Percentiles rank a stretch among this genome's conserved stretches.
Conservation (phyloP, 2,888 invertebrate genomes). For the Ypsolopha sequella region DNA sequence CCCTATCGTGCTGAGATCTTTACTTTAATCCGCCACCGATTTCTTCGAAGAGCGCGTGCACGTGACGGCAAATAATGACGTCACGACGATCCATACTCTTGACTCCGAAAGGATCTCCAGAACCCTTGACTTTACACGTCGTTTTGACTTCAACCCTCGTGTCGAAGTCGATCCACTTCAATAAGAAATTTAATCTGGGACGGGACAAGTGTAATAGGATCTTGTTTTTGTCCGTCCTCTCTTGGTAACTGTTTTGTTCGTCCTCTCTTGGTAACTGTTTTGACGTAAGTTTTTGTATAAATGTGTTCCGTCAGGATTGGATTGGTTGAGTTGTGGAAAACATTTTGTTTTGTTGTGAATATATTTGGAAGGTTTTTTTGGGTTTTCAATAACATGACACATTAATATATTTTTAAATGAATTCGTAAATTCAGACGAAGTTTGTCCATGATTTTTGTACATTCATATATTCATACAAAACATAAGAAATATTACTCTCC, state of each 20-base stretch:
- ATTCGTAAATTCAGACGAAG: too few species aligned
- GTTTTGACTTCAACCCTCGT: slow-evolving; percentile 20
- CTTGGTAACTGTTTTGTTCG: slow-evolving; percentile 3
- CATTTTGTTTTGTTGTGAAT: too few species aligned
- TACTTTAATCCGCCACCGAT: neutral
- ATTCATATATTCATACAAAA: too few species aligned
- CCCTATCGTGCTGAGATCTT: neutral
- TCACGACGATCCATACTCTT: slow-evolving; percentile 16
- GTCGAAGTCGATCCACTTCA: neutral
- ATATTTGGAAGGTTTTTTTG: too few species aligned
- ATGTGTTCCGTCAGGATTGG: too few species aligned
- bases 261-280: neutral
- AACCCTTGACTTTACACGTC: slow-evolving; percentile 38
- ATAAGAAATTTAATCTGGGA: slow-evolving; percentile 34
- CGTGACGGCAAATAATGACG: slow-evolving; percentile 24
- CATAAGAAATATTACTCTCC: too few species aligned
- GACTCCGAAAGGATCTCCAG: slow-evolving; percentile 21
- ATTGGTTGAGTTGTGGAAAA: too few species aligned
- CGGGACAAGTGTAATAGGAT: slow-evolving; percentile 27
- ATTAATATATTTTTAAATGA: too few species aligned
- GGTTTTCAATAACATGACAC: too few species aligned
- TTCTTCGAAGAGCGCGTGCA: slow-evolving; percentile 11
- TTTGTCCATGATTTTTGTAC: too few species aligned
- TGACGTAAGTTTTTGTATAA: too few species aligned
- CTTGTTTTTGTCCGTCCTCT: slow-evolving; percentile 19